Base-by-base conservation (phyloP, 2,113 vertebrate genomes). In the Jaculus jaculus region DNA sequence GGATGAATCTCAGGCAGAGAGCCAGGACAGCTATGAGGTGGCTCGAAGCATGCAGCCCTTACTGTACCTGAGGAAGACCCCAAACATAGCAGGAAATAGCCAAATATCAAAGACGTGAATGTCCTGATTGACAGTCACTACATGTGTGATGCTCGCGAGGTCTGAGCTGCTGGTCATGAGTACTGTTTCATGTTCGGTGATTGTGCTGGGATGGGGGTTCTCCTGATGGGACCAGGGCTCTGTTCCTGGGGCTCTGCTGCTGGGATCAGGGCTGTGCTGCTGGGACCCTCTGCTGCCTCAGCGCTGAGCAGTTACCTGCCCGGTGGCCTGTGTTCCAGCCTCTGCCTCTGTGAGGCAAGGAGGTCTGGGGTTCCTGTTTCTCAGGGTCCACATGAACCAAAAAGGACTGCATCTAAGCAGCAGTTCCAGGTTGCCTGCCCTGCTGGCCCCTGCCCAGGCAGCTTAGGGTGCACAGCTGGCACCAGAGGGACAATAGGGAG, bases 1-100 rank as follows among this genome's bases (percentile, higher is more conserved):
- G 60, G 37, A 1, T 0, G 34, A 32, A 20, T 12, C 0, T 13
- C 26, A 5, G 20, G 0, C 34, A 28, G 69, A 21, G 3, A 37
- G 21, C 26, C n/a, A 39, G 10, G 63, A 4, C 63, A 17, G 5
- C 39, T 37, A 18, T 1, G 18, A 39, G 24, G 13, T 15, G 30
- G 20, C 47, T 85, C 15, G 37, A 85, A 24, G n/a, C 15, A 11
- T 15, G 10, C 3, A 7, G 68, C 68, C 21, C 18, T 28, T 42
- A 1, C 24, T 10, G 0, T 28, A 47, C 60, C 60, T 4, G 3
- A 7, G 13, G 61, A n/a, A 61, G 37, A 5, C 51, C 26, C 26
- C 3, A 3, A 37, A 37, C 61, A 28, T 21, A 66, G 30, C 60
- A 24, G 12, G 61, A 42, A 26, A 10, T 6, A 47, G 58, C 30